Evolutionary conservation across 2,888 invertebrate genomes (phyloP).

Genomic region (Agelastica alni): DNA sequence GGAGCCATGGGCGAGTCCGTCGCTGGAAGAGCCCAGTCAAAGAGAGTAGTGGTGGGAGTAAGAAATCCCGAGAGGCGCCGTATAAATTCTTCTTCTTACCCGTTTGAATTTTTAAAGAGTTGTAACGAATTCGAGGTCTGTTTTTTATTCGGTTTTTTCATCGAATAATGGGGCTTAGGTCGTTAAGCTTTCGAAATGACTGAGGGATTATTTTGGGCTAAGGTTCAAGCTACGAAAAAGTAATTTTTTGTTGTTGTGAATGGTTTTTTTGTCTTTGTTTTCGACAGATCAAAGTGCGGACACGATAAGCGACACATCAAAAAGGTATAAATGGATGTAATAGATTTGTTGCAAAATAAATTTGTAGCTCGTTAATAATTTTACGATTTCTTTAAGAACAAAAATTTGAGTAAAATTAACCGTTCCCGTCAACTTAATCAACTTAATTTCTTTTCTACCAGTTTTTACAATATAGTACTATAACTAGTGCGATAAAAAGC

Average conservation of each 20-base stretch:
- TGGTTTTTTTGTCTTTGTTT: no score
- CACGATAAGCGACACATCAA: no score
- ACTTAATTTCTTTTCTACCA: no score
- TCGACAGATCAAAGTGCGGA: slow-evolving; percentile 3
- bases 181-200: slow-evolving; percentile 16
- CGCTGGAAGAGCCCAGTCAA: slow-evolving; percentile 2
- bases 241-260: background rate
- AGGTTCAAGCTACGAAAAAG: slow-evolving; percentile 9
- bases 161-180: slow-evolving; percentile 10
- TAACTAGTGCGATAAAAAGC: no score
- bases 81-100: slow-evolving; percentile 24
- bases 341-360: no score
- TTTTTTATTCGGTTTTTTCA: slow-evolving; percentile 7
- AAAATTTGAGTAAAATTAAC: no score
- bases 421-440: no score
- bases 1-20: background rate
- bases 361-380: no score
- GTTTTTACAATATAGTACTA: no score
- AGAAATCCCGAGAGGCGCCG: slow-evolving; percentile 33
- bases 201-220: slow-evolving; percentile 9
- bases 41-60: slow-evolving; percentile 15
- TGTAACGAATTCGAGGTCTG: slow-evolving; percentile 14
- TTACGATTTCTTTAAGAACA: no score
- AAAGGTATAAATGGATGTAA: no score
- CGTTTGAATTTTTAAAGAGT: slow-evolving; percentile 23